Evolutionary conservation across 2,113 vertebrate genomes (phyloP), one percentile per base, ranked within the genome.

Genomic region (Sula dactylatra): DNA sequence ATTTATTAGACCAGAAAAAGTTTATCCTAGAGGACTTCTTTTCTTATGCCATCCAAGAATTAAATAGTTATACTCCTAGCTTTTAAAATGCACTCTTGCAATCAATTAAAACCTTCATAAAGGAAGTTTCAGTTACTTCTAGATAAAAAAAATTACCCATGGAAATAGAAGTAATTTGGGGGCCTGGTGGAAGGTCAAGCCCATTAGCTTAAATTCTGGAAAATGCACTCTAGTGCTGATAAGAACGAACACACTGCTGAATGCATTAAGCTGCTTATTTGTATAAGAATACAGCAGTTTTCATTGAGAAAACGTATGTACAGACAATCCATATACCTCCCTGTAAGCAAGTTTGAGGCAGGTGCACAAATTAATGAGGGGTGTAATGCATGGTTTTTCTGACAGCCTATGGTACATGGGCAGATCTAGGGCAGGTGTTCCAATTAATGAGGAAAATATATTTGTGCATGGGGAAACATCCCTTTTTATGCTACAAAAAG

Each of bases 361-460:
- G 88, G 86, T 95, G 85, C 72, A 84, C 59, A 92, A 96, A 83
- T 93, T 96, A 97, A 96, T 91, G 88, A 92, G 73, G 24, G 77
- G 36, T 87, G 27, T 38, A 62, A 83, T 71, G 12, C 45, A 36
- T 3, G 4, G 0, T 29, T 70, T 78, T 77, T 64, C 77, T 87
- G 62, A 47, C 20, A 76, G 54, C 38, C 61, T 22, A 13, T 73
- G 42, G 24, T 45, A 90, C 72, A 71, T 8, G 27, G 56, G 18
- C 59, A 92, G 47, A 69, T 88, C 40, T 73, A 90, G 77, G 71
- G 52, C 95, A 97, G 92, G 76, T 97, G 82, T 94, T 76, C 62
- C 85, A 79, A 32, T 93, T 97, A 95, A 93, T 84, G 88, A 92
- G 86, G 77, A 85, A 91, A 97, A 95, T 67, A 66, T 20, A 74